Evolutionary conservation across 2,113 vertebrate genomes (phyloP).

Genomic region (Tachycineta bicolor): DNA sequence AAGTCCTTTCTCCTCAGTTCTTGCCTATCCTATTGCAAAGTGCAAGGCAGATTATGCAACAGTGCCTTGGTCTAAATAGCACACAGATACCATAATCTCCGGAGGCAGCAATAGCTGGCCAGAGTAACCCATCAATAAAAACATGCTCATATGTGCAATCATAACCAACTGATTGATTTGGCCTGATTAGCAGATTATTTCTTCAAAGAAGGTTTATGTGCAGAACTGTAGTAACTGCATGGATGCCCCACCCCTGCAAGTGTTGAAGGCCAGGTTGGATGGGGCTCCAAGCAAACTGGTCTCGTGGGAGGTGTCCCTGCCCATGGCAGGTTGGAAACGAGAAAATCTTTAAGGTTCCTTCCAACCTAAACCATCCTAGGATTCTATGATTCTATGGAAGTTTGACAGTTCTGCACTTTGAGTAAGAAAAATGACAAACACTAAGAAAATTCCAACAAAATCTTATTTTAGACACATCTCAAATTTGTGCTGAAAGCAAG

Average conservation of each 20-base stretch:
- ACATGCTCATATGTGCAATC: background rate
- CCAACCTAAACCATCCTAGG: background rate
- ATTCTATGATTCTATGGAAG: background rate
- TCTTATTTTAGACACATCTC: background rate
- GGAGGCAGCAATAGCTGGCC: background rate
- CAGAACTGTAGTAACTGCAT: background rate
- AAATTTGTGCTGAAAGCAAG: background rate
- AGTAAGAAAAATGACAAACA: background rate
- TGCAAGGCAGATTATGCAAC: background rate
- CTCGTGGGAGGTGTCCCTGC: background rate
- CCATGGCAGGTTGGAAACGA: background rate
- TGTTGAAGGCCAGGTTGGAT: background rate
- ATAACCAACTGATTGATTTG: background rate
- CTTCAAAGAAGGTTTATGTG: background rate
- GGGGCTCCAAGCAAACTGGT: background rate
- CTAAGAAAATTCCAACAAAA: background rate
- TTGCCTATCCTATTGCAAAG: background rate
- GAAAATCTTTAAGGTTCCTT: background rate
- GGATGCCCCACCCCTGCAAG: background rate
- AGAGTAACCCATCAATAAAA: background rate
- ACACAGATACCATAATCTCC: background rate
- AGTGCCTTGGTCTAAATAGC: background rate
- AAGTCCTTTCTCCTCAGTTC: background rate
- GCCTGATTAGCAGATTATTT: background rate
- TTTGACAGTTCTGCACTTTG: background rate